A percentile compares a stretch with the other conserved stretches of the same genome.
phyloP scores from a whole-genome alignment of 2,797 vertebrate genomes.

The Furcifer pardalis region DNA sequence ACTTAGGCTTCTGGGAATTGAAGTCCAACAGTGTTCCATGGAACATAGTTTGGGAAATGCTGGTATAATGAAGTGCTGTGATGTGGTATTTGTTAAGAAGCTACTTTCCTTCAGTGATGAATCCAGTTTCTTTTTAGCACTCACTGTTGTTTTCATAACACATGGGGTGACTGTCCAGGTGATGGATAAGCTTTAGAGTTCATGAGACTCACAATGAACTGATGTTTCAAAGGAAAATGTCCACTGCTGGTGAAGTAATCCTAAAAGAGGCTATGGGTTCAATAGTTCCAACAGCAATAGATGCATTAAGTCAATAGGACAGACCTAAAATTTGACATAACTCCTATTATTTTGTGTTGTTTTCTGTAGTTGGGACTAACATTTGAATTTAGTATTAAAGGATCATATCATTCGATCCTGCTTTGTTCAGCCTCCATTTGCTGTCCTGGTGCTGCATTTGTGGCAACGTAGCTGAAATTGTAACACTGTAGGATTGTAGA shows the following conservation, averaged over 20 bases:
- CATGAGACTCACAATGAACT: neutral
- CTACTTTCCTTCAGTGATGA: neutral
- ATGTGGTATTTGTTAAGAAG: neutral
- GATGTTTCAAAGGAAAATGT: neutral
- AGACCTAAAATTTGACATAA: too few relatives aligned
- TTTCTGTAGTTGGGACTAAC: too few relatives aligned
- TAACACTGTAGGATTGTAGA: neutral
- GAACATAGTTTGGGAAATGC: too few relatives aligned
- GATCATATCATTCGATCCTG: neutral
- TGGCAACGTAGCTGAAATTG: neutral
- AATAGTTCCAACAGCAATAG: too few relatives aligned
- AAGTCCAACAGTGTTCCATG: too few relatives aligned
- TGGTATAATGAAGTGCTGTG: neutral
- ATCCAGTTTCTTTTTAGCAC: neutral
- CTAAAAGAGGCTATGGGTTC: too few relatives aligned
- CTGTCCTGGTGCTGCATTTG: neutral
- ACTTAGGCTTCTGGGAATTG: too few relatives aligned
- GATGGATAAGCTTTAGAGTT: neutral
- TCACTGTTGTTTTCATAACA: too few relatives aligned
- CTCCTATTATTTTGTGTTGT: too few relatives aligned
- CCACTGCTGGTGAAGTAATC: neutral
- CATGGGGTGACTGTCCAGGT: neutral
- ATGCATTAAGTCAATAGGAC: too few relatives aligned
- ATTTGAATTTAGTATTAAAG: neutral
- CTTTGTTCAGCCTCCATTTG: neutral